These are phyloP conservation scores for Pachyramphus minor DNA, from an alignment of 2,113 vertebrate species.

Conservation along the genomic window DNA sequence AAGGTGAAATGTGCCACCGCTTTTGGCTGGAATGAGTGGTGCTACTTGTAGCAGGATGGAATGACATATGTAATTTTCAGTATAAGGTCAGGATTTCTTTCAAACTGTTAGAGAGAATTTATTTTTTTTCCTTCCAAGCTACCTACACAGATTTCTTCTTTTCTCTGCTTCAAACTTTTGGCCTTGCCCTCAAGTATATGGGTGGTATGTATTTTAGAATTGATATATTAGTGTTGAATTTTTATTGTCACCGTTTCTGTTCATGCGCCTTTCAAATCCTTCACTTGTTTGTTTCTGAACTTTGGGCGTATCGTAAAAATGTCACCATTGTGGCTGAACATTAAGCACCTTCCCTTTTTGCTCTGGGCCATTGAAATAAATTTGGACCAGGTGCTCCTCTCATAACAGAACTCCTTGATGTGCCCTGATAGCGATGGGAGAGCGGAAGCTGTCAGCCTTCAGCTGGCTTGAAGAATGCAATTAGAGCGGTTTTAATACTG, in stretches of 20 bases:
- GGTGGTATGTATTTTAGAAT: conserved; percentile 81
- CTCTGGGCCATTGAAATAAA: conserved; percentile 84
- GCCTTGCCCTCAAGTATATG: conserved; percentile 73
- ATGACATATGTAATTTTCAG: not conserved
- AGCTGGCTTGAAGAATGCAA: conserved; percentile 81
- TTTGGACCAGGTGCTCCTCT: conserved; percentile 83
- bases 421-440: conserved; percentile 81
- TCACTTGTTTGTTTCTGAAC: conserved; percentile 84
- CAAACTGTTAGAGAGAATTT: not conserved
- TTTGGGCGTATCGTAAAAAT: conserved; percentile 89
- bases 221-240: conserved; percentile 83
- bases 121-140: not conserved
- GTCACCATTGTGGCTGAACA: conserved; percentile 94
- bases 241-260: conserved; percentile 83
- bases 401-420: conserved; percentile 83
- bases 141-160: not conserved
- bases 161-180: conserved; percentile 71
- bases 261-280: conserved; percentile 80
- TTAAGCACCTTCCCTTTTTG: conserved; percentile 88
- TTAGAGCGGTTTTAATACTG: conserved; percentile 78
- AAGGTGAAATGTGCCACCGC: not conserved
- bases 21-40: not conserved
- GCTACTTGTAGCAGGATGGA: not conserved
- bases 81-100: conserved; percentile 12
- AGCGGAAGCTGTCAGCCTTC: conserved; percentile 82